Percentiles rank a stretch among this genome's conserved stretches.
phyloP scores from a whole-genome alignment of 2,113 vertebrate genomes.

The Egretta garzetta region DNA sequence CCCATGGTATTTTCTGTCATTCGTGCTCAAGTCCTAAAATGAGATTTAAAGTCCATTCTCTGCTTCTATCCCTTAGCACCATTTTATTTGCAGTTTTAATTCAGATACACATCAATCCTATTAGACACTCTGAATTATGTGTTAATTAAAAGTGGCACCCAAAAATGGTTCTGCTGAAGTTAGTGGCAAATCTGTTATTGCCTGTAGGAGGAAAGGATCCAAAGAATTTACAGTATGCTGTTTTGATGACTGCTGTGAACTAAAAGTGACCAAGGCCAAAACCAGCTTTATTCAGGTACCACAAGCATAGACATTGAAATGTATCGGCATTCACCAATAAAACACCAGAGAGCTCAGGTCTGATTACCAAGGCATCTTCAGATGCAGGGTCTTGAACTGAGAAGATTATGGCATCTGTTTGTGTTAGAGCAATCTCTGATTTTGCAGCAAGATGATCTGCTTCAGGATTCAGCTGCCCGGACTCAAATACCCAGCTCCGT shows the following conservation, averaged over 20 bases:
- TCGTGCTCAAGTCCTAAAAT: not conserved
- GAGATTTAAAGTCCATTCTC: constrained; percentile 12
- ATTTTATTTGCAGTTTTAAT: constrained; percentile 41
- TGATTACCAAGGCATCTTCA: not conserved
- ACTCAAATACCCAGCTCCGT: not conserved
- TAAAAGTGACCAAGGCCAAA: not conserved
- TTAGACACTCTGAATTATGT: constrained; percentile 6
- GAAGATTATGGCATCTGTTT: not conserved
- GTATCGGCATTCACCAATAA: not conserved
- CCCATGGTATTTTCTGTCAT: not conserved
- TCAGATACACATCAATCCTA: constrained; percentile 44
- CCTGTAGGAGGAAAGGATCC: not conserved
- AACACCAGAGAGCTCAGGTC: not conserved
- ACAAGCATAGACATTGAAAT: not conserved
- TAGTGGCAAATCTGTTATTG: constrained; percentile 15
- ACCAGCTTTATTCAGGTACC: not conserved
- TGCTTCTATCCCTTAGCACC: not conserved
- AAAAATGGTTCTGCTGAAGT: constrained; percentile 16
- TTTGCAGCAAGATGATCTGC: not conserved
- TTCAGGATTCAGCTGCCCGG: not conserved
- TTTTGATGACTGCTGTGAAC: not conserved
- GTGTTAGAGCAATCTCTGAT: not conserved
- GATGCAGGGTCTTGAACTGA: not conserved
- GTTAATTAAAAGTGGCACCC: constrained; percentile 1
- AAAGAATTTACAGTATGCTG: not conserved